Conservation (phyloP, 2,113 vertebrate genomes). For the Carassius carassius region DNA sequence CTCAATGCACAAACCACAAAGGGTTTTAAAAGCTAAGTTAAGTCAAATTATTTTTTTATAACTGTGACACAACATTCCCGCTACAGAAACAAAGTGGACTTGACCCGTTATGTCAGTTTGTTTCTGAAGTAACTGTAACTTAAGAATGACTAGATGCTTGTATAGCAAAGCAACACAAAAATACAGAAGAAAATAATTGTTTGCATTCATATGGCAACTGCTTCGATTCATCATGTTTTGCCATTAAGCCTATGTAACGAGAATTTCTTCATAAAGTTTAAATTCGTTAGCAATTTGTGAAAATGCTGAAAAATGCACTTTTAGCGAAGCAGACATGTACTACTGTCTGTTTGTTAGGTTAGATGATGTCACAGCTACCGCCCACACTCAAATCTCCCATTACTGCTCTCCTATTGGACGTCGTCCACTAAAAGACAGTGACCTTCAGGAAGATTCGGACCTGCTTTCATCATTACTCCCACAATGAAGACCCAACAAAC, state of each 20-base stretch:
- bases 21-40: neutral
- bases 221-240: conserved; percentile 9
- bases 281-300: neutral
- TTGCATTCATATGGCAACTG: neutral
- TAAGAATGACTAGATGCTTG: neutral
- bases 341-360: conserved; percentile 26
- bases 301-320: neutral
- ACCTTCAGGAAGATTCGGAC: neutral
- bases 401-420: conserved; percentile 18
- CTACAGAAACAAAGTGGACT: too few relatives aligned
- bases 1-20: neutral
- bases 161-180: neutral
- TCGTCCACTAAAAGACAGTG: neutral
- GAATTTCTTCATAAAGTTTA: neutral
- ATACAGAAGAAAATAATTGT: neutral
- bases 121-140: neutral
- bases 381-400: conserved; percentile 17
- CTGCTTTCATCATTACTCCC: conserved; percentile 45
- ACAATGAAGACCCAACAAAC: neutral
- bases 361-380: conserved; percentile 40
- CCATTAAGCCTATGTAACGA: neutral
- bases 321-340: neutral
- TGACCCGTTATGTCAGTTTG: too few relatives aligned
- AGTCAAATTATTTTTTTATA: too few relatives aligned
- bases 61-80: too few relatives aligned